Evolutionary conservation across 2,888 invertebrate genomes (phyloP).

Genomic region (Leucophora obtusa): DNA sequence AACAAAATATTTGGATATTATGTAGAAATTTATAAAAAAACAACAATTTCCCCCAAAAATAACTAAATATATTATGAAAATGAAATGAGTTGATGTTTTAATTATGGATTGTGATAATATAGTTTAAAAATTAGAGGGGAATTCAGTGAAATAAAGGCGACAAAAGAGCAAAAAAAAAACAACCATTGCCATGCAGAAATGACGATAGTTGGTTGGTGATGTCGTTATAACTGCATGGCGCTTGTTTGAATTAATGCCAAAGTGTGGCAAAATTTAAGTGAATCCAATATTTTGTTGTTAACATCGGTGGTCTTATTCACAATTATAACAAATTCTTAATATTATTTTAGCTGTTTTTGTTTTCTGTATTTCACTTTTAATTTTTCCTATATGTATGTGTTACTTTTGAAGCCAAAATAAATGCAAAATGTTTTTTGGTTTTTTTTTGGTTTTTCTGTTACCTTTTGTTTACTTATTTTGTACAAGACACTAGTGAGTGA

Average conservation of each 20-base stretch:
- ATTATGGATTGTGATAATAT: constrained; percentile 60
- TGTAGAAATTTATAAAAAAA: background rate
- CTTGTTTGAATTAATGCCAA: constrained; percentile 58
- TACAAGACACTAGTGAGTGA: constrained; percentile 6
- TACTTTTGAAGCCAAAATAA: constrained; percentile 24
- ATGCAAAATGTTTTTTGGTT: constrained; percentile 12
- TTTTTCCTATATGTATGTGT: background rate
- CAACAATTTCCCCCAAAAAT: background rate
- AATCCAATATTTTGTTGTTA: constrained; percentile 29
- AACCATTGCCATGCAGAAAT: constrained; percentile 7
- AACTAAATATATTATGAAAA: constrained; percentile 8
- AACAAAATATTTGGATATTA: background rate
- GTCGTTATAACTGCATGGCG: constrained; percentile 47
- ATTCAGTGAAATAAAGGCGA: background rate
- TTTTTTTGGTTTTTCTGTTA: constrained; percentile 28
- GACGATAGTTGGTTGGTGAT: constrained; percentile 8
- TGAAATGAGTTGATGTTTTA: constrained; percentile 59
- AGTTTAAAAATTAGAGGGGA: constrained; percentile 8
- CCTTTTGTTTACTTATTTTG: constrained; percentile 16
- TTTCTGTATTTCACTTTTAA: constrained; percentile 31
- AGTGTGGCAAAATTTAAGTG: constrained; percentile 62
- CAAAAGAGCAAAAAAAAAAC: background rate
- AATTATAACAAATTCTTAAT: constrained; percentile 26
- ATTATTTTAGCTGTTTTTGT: constrained; percentile 11
- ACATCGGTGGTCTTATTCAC: background rate